These are phyloP conservation scores for Melanotaenia boesemani DNA, from an alignment of 2,797 vertebrate species.

Conservation along the genomic window DNA sequence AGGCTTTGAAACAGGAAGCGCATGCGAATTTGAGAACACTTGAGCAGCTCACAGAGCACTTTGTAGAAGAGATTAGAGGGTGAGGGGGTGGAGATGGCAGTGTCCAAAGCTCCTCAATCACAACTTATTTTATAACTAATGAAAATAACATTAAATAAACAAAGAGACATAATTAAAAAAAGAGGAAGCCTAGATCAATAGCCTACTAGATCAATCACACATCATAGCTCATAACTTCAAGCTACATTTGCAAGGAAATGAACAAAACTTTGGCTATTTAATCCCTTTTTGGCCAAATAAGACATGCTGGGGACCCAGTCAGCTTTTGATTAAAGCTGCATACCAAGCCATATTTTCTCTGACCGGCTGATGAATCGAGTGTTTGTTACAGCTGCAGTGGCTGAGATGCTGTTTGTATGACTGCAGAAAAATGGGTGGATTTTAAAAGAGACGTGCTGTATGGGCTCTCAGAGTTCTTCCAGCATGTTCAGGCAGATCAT, in stretches of 20 bases:
- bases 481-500: constrained; percentile 28
- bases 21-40: constrained; percentile 49
- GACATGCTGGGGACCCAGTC: constrained; percentile 63
- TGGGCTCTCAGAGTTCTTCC: constrained; percentile 33
- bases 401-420: constrained; percentile 67
- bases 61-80: constrained; percentile 42
- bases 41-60: constrained; percentile 57
- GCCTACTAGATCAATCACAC: constrained; percentile 14
- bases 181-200: constrained; percentile 29
- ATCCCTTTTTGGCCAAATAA: constrained; percentile 62
- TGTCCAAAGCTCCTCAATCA: constrained; percentile 43
- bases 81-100: background rate
- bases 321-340: constrained; percentile 81
- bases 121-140: constrained; percentile 70
- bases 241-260: constrained; percentile 12
- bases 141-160: constrained; percentile 65
- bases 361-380: constrained; percentile 77
- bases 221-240: constrained; percentile 9
- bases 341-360: constrained; percentile 77
- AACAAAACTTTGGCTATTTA: constrained; percentile 57
- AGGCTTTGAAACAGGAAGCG: constrained; percentile 52
- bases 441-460: constrained; percentile 29
- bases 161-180: constrained; percentile 51
- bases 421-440: constrained; percentile 72
- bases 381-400: constrained; percentile 79